A percentile compares a stretch with the other conserved stretches of the same genome.
phyloP scores from a whole-genome alignment of 2,113 vertebrate species.

The Prochilodus magdalenae region DNA sequence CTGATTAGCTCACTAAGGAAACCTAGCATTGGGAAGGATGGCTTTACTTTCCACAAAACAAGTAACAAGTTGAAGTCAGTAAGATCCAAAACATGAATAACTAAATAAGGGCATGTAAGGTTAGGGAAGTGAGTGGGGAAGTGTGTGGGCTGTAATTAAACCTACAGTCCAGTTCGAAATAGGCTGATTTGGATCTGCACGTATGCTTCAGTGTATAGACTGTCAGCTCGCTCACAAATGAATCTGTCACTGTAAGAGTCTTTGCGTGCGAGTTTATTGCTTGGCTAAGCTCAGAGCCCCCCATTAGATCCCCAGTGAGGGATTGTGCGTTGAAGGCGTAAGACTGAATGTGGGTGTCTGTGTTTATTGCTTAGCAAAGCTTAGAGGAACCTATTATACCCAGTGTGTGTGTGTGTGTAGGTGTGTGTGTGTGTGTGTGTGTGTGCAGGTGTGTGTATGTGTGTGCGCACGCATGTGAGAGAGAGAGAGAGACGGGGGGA shows the following conservation, averaged over 20 bases:
- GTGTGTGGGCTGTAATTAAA: not conserved
- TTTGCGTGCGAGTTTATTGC: constrained; percentile 12
- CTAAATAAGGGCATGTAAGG: no score
- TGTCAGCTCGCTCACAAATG: constrained; percentile 16
- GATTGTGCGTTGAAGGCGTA: constrained; percentile 11
- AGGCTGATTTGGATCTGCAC: not conserved
- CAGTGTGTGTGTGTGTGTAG: constrained; percentile 28
- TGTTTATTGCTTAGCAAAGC: constrained; percentile 24
- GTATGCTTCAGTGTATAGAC: constrained; percentile 10
- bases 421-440: constrained; percentile 24
- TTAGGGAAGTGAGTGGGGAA: no score
- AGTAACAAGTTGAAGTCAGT: no score
- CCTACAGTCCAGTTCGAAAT: constrained; percentile 4
- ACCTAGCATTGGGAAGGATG: no score
- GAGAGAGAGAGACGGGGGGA: not conserved
- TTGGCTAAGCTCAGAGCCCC: constrained; percentile 7
- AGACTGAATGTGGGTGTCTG: constrained; percentile 9
- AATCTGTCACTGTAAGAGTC: constrained; percentile 1
- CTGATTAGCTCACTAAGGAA: no score
- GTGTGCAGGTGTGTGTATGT: no score
- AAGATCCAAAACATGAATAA: no score
- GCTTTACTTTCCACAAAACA: no score
- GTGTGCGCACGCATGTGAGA: no score
- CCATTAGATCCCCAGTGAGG: constrained; percentile 11
- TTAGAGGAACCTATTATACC: constrained; percentile 19